Conservation (phyloP, 2,797 vertebrate genomes). For the Phrynocephalus guinanensis region DNA sequence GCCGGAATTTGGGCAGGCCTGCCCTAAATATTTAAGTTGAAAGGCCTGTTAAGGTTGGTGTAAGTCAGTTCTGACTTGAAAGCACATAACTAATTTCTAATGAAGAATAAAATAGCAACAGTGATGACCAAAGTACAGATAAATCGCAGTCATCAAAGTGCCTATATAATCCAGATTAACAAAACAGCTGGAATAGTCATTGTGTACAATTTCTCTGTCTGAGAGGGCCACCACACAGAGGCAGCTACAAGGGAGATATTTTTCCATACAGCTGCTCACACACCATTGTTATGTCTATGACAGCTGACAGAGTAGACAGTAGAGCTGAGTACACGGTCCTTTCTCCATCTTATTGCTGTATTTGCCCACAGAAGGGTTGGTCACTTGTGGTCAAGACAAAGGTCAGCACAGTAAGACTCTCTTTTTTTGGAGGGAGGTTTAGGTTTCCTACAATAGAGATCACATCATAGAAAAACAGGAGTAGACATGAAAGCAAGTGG, state of each 20-base stretch:
- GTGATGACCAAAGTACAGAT: background rate
- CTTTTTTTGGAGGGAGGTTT: background rate
- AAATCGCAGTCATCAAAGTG: background rate
- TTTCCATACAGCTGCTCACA: background rate
- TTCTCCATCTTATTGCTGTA: background rate
- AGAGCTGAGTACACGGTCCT: background rate
- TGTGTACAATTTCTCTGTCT: background rate
- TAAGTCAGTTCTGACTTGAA: too few species aligned
- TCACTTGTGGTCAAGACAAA: background rate
- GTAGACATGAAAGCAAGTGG: background rate
- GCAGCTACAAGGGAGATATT: too few species aligned
- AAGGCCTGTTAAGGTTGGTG: too few species aligned
- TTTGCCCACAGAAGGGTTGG: background rate
- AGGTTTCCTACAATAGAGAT: too few species aligned
- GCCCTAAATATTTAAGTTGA: too few species aligned
- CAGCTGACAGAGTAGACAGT: background rate
- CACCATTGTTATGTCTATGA: background rate
- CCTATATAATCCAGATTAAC: background rate
- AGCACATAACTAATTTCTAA: slow-evolving; percentile 11
- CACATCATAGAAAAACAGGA: background rate
- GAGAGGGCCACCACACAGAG: background rate
- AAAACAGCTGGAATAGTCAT: background rate
- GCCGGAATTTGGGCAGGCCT: too few species aligned
- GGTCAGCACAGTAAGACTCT: background rate
- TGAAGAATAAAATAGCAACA: slow-evolving; percentile 41